Conservation (phyloP, 2,888 invertebrate species). For the Lasius fuliginosus region DNA sequence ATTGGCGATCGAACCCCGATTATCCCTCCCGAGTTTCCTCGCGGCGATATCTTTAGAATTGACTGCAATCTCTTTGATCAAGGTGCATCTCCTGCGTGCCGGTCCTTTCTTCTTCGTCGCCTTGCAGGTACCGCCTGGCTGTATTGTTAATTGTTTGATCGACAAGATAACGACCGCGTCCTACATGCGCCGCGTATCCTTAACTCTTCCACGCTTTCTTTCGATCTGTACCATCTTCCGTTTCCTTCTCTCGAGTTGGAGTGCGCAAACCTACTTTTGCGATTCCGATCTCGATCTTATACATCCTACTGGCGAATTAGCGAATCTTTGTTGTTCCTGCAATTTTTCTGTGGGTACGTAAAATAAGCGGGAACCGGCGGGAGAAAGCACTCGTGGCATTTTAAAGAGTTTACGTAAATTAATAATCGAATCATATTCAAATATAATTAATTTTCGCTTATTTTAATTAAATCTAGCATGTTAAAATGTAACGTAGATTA, state of each 20-base stretch:
- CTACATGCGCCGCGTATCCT: slow-evolving; percentile 83
- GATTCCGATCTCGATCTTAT: slow-evolving; percentile 65
- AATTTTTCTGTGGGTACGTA: slow-evolving; percentile 4
- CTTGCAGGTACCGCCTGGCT: slow-evolving; percentile 72
- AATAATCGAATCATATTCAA: background rate
- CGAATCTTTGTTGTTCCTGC: slow-evolving; percentile 40
- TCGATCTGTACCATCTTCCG: slow-evolving; percentile 53
- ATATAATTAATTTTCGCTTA: background rate
- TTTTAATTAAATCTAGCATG: background rate
- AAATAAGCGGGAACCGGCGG: background rate
- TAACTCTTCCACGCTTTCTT: slow-evolving; percentile 74
- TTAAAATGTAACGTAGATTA: background rate
- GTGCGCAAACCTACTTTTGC: slow-evolving; percentile 65
- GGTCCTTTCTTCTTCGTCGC: slow-evolving; percentile 67
- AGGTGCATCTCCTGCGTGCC: slow-evolving; percentile 67
- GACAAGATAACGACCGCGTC: slow-evolving; percentile 86
- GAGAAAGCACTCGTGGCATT: background rate
- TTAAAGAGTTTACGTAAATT: background rate
- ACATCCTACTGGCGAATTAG: slow-evolving; percentile 66
- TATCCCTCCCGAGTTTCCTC: slow-evolving; percentile 67
- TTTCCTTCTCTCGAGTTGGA: slow-evolving; percentile 49
- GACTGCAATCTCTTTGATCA: slow-evolving; percentile 64
- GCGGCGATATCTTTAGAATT: slow-evolving; percentile 64
- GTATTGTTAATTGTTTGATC: slow-evolving; percentile 86
- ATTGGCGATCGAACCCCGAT: slow-evolving; percentile 49